Percentiles rank a stretch among this genome's conserved stretches.
Evolutionary conservation across 1,140 invertebrate genomes (phyloP).

Genomic region (Littorina saxatilis): DNA sequence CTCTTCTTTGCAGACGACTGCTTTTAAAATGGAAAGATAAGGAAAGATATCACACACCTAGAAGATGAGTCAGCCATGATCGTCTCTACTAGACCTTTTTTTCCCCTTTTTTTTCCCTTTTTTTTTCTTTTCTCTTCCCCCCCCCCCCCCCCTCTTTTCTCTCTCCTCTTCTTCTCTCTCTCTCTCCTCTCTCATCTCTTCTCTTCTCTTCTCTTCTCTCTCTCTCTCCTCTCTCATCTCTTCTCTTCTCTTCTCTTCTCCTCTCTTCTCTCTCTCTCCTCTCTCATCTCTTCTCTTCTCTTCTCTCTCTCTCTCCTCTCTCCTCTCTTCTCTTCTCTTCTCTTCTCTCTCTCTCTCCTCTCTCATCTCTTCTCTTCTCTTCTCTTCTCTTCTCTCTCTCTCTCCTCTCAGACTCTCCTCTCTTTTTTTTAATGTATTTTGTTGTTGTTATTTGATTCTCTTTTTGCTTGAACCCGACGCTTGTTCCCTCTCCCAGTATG

Average conservation of each 20-base stretch:
- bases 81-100: not conserved
- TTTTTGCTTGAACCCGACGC: too few relatives aligned
- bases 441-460: too few relatives aligned
- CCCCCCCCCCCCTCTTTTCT: not conserved
- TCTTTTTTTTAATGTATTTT: not conserved
- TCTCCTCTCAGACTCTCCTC: not conserved
- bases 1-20: too few relatives aligned
- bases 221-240: not conserved
- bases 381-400: not conserved
- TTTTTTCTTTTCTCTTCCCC: not conserved
- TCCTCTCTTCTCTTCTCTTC: not conserved
- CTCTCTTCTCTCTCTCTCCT: slow-evolving; percentile 15
- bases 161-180: not conserved
- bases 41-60: too few relatives aligned
- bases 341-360: not conserved
- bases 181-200: not conserved
- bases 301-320: not conserved
- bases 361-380: not conserved
- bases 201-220: not conserved
- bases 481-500: too few relatives aligned
- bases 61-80: too few relatives aligned
- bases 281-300: not conserved
- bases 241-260: not conserved
- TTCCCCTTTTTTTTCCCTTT: not conserved
- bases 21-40: too few relatives aligned